Evolutionary conservation across 2,888 invertebrate species (phyloP), one percentile per base, ranked within the genome.

Genomic region (Diplazon laetatorius): DNA sequence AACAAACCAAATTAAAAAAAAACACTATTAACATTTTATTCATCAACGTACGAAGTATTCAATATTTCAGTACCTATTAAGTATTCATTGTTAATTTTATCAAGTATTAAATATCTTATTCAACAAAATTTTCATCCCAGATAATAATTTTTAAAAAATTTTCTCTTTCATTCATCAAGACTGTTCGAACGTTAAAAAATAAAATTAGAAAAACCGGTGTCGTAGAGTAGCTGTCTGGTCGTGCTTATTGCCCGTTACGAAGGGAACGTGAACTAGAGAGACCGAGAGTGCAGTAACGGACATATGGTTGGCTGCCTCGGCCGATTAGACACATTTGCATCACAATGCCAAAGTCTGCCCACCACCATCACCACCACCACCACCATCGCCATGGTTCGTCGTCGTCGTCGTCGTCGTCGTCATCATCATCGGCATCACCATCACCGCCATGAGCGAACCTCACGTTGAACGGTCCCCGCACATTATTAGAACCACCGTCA

Each of bases 251-350:
- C 59, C 59, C 39, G 59, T 59, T 59, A 37, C 52, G 44, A 55
- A 55, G 68, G 18, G 59, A 37, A 69, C 14, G 22, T 3, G 52
- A 35, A 52, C 35, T 9, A 37, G 25, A 50, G 35, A 76, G 25
- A 66, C 50, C 30, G 66, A 66, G 68, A 57, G 46, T 30, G 30
- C 50, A 52, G 25, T 82, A 88, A 87, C 89, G 89, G 89, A 89
- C 89, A 89, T 89, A 89, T 89, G 89, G 89, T 89, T 88, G 88
- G 85, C 87, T 88, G 87, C 86, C 87, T 89, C 89, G 88, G 85
- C 89, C 89, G 89, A 89, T 89, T 89, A 89, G 89, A 89, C 88
- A 89, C 89, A 89, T 89, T 89, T 89, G 89, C 89, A 89, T 89
- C 83, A 89, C 89, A 89, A 89, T 89, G 85, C 86, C 80, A 79